These are phyloP conservation scores for Hesperia comma DNA, from an alignment of 2,888 invertebrate species.

Conservation along the genomic window DNA sequence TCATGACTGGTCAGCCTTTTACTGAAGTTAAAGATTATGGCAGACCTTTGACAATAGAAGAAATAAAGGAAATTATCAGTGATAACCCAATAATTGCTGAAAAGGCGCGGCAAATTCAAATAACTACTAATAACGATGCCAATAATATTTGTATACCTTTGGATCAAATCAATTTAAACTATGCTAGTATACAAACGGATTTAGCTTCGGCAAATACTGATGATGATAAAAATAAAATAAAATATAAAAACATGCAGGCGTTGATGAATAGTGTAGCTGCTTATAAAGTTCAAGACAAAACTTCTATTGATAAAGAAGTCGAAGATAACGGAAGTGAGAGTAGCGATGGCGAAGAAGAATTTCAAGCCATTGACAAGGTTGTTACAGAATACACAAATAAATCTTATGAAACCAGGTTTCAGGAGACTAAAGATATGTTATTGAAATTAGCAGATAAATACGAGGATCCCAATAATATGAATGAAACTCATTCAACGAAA, in stretches of 20 bases:
- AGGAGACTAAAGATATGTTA: slow-evolving; percentile 76
- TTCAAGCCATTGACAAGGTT: slow-evolving; percentile 68
- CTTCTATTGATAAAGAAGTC: slow-evolving; percentile 31
- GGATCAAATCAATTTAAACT: slow-evolving; percentile 63
- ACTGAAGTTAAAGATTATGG: slow-evolving; percentile 64
- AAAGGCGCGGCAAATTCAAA: slow-evolving; percentile 76
- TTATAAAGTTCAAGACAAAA: slow-evolving; percentile 51
- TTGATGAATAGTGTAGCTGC: slow-evolving; percentile 59
- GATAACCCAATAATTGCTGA: slow-evolving; percentile 68
- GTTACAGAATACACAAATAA: slow-evolving; percentile 72
- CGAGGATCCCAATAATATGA: slow-evolving; percentile 53
- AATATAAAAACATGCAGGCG: slow-evolving; percentile 69
- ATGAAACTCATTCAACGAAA: slow-evolving; percentile 32
- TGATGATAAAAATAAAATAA: slow-evolving; percentile 59
- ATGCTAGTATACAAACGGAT: slow-evolving; percentile 60
- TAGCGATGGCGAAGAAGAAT: slow-evolving; percentile 61
- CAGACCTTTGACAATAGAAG: slow-evolving; percentile 60
- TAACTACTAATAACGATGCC: slow-evolving; percentile 51
- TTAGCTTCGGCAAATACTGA: slow-evolving; percentile 54
- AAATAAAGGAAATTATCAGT: slow-evolving; percentile 65
- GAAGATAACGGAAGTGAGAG: slow-evolving; percentile 47
- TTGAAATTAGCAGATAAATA: slow-evolving; percentile 65
- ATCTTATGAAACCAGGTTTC: slow-evolving; percentile 71
- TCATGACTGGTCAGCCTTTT: slow-evolving; percentile 78
- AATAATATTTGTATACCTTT: slow-evolving; percentile 61